These are phyloP conservation scores for Ctenopoma kingsleyae DNA, from an alignment of 2,797 vertebrate species.

Conservation along the genomic window DNA sequence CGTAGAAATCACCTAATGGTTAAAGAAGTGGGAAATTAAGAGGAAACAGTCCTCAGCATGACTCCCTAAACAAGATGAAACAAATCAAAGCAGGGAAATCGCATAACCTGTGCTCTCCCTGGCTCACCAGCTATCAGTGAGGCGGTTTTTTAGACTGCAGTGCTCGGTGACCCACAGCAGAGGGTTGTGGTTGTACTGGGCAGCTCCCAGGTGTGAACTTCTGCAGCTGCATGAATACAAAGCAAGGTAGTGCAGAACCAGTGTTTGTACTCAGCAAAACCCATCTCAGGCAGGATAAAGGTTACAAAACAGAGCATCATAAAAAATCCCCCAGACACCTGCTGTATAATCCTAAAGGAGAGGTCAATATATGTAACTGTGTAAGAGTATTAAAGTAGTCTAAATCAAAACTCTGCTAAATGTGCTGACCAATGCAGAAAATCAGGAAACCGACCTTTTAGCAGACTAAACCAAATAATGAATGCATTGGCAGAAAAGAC, in stretches of 20 bases:
- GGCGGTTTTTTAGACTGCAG: constrained; percentile 24
- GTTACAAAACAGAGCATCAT: constrained; percentile 25
- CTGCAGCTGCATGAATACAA: constrained; percentile 48
- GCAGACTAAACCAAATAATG: constrained; percentile 34
- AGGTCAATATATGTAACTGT: constrained; percentile 15
- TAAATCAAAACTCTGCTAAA: constrained; percentile 9
- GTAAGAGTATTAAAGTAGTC: constrained; percentile 5
- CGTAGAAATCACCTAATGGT: constrained; percentile 7
- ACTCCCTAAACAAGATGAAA: constrained; percentile 14
- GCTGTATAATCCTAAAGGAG: constrained; percentile 8
- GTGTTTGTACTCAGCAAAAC: constrained; percentile 33
- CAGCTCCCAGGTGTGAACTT: constrained; percentile 42
- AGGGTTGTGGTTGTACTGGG: constrained; percentile 35
- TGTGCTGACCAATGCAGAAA: constrained; percentile 28
- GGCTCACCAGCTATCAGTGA: constrained; percentile 25
- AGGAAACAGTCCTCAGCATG: constrained; percentile 9
- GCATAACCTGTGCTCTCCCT: constrained; percentile 19
- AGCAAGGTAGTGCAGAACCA: constrained; percentile 22
- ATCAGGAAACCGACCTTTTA: constrained; percentile 26
- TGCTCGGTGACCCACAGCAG: constrained; percentile 28
- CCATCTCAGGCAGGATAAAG: constrained; percentile 23
- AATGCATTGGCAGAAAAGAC: constrained; percentile 25
- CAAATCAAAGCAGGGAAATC: constrained; percentile 45
- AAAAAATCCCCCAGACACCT: constrained; percentile 5
- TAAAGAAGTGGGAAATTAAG: constrained; percentile 13